Evolutionary conservation across 2,888 invertebrate genomes (phyloP), one percentile per base, ranked within the genome.

Genomic region (Hypolimnas misippus): DNA sequence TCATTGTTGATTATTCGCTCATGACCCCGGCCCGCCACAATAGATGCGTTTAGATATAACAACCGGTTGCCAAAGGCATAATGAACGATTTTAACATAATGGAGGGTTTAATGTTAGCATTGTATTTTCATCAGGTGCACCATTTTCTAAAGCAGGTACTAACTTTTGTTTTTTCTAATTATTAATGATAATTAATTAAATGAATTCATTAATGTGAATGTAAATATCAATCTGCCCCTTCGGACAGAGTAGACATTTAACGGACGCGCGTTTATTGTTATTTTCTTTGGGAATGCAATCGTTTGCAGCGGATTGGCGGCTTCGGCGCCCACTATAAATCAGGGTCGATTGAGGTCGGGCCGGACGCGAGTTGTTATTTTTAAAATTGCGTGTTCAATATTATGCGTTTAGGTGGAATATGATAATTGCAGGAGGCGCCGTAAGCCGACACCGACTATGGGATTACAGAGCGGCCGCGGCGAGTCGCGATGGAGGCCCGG

Each of bases 371-470:
- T 84, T 89, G 89, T 85, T 91, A 91, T 91, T 92, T 90, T 88
- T 89, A 85, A 92, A 90, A 92, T 92, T 90, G 90, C 91, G 86
- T 87, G 89, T 88, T 87, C 90, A 88, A 89, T 90, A 90, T 90
- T 88, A 90, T 89, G 88, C 90, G 89, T 91, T 91, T 91, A 90
- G 91, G 87, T 89, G 88, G 89, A 90, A 90, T 90, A 90, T 89
- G 89, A 92, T 91, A 92, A 92, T 92, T 92, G 89, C 86, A 78
- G 80, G 86, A 87, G 87, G 87, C 90, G 89, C 90, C 86, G 89
- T 87, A 90, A 92, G 83, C 85, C 84, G 87, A 90, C 87, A 90
- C 89, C 87, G 84, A 72, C 84, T 73, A 84, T 87, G 88, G 87
- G 87, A 89, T 89, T 89, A 89, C 89, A 89, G 87, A 83, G 83